phyloP scores from a whole-genome alignment of 2,113 vertebrate genomes.

The Dascyllus trimaculatus region DNA sequence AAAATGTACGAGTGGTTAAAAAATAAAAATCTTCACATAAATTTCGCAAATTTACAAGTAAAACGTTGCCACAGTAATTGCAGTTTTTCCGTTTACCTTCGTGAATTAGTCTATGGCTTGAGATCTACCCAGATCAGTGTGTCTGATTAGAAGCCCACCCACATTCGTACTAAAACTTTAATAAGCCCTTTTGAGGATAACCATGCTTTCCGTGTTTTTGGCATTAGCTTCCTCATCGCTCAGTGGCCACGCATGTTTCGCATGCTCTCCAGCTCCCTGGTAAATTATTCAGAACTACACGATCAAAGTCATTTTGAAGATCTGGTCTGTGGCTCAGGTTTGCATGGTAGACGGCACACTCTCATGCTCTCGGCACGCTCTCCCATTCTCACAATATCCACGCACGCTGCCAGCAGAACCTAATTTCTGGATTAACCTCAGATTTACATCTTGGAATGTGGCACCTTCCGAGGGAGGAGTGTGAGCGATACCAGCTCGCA shows the following conservation, averaged over 20 bases:
- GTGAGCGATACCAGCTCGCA: constrained; percentile 56
- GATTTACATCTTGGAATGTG: constrained; percentile 69
- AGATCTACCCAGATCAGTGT: background rate
- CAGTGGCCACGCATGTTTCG: constrained; percentile 56
- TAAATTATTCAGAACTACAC: constrained; percentile 79
- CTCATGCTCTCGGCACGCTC: constrained; percentile 49
- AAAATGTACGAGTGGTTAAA: background rate
- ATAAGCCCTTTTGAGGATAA: constrained; percentile 63
- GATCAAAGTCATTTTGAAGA: constrained; percentile 74
- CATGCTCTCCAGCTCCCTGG: constrained; percentile 49
- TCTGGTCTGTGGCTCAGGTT: constrained; percentile 61
- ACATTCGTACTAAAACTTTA: constrained; percentile 56
- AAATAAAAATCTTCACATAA: background rate
- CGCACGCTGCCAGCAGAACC: constrained; percentile 37
- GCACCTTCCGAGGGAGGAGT: constrained; percentile 33
- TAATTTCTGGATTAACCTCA: constrained; percentile 63
- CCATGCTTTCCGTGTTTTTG: constrained; percentile 70
- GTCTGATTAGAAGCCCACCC: constrained; percentile 4
- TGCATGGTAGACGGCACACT: constrained; percentile 36
- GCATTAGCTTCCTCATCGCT: constrained; percentile 55
- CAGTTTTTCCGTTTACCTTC: background rate
- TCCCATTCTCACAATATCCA: constrained; percentile 49
- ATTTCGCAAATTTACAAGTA: too few relatives aligned
- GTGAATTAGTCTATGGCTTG: background rate
- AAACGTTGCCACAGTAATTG: background rate